phyloP scores from a whole-genome alignment of 1,140 invertebrate species.

The Melipona quadrifasciata region DNA sequence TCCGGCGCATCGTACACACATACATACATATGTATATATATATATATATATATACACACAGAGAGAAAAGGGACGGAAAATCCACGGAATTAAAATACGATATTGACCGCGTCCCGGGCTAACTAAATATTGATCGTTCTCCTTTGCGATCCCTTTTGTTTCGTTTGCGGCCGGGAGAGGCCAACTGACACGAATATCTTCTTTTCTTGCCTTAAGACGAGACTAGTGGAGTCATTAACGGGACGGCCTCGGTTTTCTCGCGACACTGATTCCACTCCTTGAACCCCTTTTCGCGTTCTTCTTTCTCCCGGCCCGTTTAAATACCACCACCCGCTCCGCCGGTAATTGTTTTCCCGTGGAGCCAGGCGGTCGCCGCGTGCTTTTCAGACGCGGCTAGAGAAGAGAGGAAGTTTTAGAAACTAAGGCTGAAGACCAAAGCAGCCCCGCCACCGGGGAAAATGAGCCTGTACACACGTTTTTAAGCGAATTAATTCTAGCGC shows the following conservation, averaged over 20 bases:
- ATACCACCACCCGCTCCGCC: conserved; percentile 17
- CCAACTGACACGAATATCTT: conserved; percentile 55
- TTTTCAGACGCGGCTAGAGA: conserved; percentile 34
- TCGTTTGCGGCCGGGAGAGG: conserved; percentile 38
- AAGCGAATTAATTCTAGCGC: conserved; percentile 29
- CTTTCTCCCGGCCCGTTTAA: conserved; percentile 23
- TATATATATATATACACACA: too few relatives aligned
- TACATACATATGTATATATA: too few relatives aligned
- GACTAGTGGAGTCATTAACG: conserved; percentile 36
- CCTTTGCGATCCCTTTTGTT: conserved; percentile 52
- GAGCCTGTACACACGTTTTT: not conserved
- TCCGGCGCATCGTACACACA: not conserved
- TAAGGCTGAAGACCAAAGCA: conserved; percentile 4
- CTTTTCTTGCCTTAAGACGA: conserved; percentile 47
- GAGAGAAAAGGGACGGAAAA: not conserved
- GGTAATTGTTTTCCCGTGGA: conserved; percentile 35
- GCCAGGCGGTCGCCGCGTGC: conserved; percentile 7
- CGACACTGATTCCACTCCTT: conserved; percentile 50
- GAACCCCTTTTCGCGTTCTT: conserved; percentile 34
- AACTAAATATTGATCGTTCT: conserved; percentile 56
- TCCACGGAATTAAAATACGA: conserved; percentile 46
- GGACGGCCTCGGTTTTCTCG: conserved; percentile 46
- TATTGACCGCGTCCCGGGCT: conserved; percentile 45
- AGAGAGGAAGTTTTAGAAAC: conserved; percentile 18
- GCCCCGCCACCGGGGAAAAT: not conserved